Base-by-base conservation (phyloP, 2,888 invertebrate genomes). In the Tillus elongatus region DNA sequence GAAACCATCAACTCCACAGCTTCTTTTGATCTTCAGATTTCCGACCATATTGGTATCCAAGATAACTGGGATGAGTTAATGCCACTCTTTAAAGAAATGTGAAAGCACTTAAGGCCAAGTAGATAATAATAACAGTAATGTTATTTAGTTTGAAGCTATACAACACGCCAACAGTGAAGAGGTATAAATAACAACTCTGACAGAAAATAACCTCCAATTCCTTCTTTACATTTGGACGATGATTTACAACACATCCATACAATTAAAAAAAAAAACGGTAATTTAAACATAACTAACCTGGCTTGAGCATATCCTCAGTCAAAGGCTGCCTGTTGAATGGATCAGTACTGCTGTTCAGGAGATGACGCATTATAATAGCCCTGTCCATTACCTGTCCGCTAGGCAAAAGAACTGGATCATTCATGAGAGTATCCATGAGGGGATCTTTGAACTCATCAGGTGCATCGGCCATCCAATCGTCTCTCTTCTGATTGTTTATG, bases 391-490 rank as follows among this genome's bases (percentile, higher is more conserved):
- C 77, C 53, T 60, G 68, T 42, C 92, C 91, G 43, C 91, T 89
- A 2, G 95, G 95, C 54, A 96, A 70, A 44, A 82, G 69, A 6
- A 96, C 96, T 6, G 96, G 96, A 67, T 96, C 95, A 3, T 82
- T 82, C 95, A 96, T 96, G 34, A 96, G 69, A 0, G 95, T 95
- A 63, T 93, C 93, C 96, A 96, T 96, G 19, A 96, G 71, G 0
- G 95, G 95, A 71, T 96, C 96, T 64, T 83, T 81, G 64, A 93
- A 96, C 66, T 95, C 95, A 52, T 95, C 95, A 0, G 96, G 95
- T 24, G 93, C 92, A 65, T 95, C 93, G 13, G 89, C 90, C 61
- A 82, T 87, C 68, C 95, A 95, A 51, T 92, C 85, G 56, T 92
- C 93, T 45, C 81, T 78, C 54, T 87, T 82, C 63, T 85, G 80